Evolutionary conservation across 1,140 invertebrate genomes (phyloP), one percentile per base, ranked within the genome.

Genomic region (Proales similis): DNA sequence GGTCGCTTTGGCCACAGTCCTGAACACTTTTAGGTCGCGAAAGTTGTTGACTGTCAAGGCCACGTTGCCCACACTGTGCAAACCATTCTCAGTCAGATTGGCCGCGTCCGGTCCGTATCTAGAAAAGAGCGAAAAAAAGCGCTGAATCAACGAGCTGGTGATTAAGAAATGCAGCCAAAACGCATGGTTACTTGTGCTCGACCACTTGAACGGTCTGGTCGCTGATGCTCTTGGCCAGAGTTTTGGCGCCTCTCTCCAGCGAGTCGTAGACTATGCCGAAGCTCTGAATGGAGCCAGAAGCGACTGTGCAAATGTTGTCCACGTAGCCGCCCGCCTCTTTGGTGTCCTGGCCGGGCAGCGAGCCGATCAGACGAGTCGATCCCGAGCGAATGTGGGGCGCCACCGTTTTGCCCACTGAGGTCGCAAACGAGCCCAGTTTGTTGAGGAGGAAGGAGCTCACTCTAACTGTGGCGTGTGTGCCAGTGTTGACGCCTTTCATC

Each of bases 161-260:
- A 1, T 48, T 48, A 17, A 0, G 33, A 48, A 17, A 7, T 19
- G 4, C 27, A 19, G n/a, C 1, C 1, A 19, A 12, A 48, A 29
- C n/a, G 20, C 33, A n/a, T n/a, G n/a, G n/a, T 57, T 38, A 60
- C 51, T 61, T 61, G 12, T 61, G 57, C 14, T 61, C 39, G 27
- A 61, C 57, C 14, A 61, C 27, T 19, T 20, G 24, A 20, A 61
- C 57, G 12, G 39, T 61, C 47, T 46, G 22, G 26, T 61, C 39
- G 9, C 29, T 29, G 20, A 61, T n/a, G 47, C 27, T 61, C 38
- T 45, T 61, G 22, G 20, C 57, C 29, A 61, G 36, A 12, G n/a
- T 29, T 39, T 61, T 61, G 5, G 57, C 57, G 1, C 42, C 57
- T 30, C 47, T 22, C 20, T 61, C 57, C 17, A 45, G 47, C 4